Evolutionary conservation across 2,888 invertebrate species (phyloP), one percentile per base, ranked within the genome.

Genomic region (Eupithecia pulchellata): DNA sequence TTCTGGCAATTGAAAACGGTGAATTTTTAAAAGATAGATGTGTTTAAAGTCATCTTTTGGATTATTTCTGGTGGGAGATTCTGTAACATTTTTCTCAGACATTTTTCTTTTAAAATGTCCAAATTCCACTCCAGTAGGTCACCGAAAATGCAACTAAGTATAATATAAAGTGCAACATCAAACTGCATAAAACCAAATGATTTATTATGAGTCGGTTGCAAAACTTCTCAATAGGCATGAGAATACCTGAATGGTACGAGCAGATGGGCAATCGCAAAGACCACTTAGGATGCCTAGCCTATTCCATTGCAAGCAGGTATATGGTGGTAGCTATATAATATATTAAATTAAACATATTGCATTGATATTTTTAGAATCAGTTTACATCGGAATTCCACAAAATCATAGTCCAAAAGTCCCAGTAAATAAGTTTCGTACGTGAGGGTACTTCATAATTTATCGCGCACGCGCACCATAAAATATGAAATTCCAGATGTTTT

Each of bases 231-330:
- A 57, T 3, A 29, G 29, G 29, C 57, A 8, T 14, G 29, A 17
- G 17, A 8, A 3, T 57, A 29, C 2, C 17, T 29, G 57, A 57
- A 57, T 57, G 29, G 17, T 17, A 11, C 6, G 9, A 29, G 17
- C 20, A 27, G 27, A 29, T 57, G 47, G 11, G 42, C 14, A 25
- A 13, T 55, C 27, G 55, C 17, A 17, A 17, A 57, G 29, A 57
- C 57, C 57, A 57, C 57, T 57, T 29, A 57, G 55, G 27, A 55
- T 57, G 57, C 17, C 27, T 57, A 57, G 29, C 6, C 14, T 29
- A 57, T 29, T 57, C 27, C 13, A 57, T 29, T 57, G 55, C 14
- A 55, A 52, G 52, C 20, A n/a, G n/a, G n/a, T n/a, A n/a, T n/a
- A n/a, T n/a, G n/a, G n/a, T n/a, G n/a, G 1, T 17, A 36, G 14